Base-by-base conservation (phyloP, 2,113 vertebrate species). In the Megaleporinus macrocephalus region DNA sequence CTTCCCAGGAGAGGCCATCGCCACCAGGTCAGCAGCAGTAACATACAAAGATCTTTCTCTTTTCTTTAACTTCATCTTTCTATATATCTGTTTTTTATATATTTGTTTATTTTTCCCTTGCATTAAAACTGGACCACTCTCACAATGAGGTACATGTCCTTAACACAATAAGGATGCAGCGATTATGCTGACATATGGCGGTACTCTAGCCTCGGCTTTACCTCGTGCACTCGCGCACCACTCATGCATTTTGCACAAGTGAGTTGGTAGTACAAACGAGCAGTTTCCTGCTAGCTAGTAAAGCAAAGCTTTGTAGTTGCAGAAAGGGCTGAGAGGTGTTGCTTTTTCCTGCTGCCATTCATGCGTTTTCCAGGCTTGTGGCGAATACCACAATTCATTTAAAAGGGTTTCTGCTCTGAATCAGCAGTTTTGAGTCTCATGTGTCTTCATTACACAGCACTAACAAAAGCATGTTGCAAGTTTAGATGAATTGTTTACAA, bases 1-100 rank as follows among this genome's bases (percentile, higher is more conserved):
- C 89, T 98, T 95, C 86, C 97, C 97, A 1, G 95, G 94, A 87
- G 96, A 98, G 92, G 97, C 96, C 0, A 94, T 99, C 84, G 93
- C 94, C 85, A 96, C 98, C 83, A 97, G 97, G 98, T 99, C 86
- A 90, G 95, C 91, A 80, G 15, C 5, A 41, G 33, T 66, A 72
- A n/a, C 47, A 53, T 86, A 76, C 53, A 59, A 84, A 73, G 62
- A 59, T 86, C 29, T 6, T 59, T 36, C 47, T 61, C 26, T 53
- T 68, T 11, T 80, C 49, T 59, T 15, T 57, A 7, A 29, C 76
- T 79, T 7, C 27, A 62, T 59, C 44, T 22, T 6, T 55, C 14
- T 14, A 3, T 22, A 22, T 55, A 6, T 7, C 20, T 55, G 71
- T 72, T 76, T 74, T 79, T 36, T 36, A 11, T 11, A 14, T 29